Percentiles rank a stretch among this genome's conserved stretches.
Conservation (phyloP, 2,797 vertebrate genomes). For the Enteromius anoplus region DNA sequence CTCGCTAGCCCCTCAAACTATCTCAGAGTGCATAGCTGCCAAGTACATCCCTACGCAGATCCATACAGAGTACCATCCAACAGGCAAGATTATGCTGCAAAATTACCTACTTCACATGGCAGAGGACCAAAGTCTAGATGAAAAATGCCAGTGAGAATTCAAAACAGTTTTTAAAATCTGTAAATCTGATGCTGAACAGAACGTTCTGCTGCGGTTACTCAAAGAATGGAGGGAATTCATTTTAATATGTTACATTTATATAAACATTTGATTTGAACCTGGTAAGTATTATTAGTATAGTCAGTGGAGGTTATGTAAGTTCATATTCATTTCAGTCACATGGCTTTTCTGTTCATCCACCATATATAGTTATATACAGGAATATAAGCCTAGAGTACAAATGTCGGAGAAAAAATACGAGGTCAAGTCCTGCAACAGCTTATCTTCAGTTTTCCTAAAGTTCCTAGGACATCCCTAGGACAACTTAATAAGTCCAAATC, state of each 20-base stretch:
- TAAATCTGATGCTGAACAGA: not conserved
- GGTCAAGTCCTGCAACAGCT: not conserved
- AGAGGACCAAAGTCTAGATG: slow-evolving; percentile 22
- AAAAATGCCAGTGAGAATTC: slow-evolving; percentile 13
- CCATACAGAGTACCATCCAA: slow-evolving; percentile 20
- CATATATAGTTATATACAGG: not conserved
- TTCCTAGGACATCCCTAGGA: slow-evolving; percentile 17
- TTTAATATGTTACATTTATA: not conserved
- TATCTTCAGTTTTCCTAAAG: not conserved
- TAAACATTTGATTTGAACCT: not conserved
- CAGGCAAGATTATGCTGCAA: slow-evolving; percentile 30
- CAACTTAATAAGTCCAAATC: slow-evolving; percentile 37
- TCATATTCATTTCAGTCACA: not conserved
- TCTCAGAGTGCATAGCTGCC: slow-evolving; percentile 6
- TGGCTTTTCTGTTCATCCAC: not conserved
- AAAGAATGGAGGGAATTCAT: not conserved
- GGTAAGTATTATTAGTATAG: not conserved
- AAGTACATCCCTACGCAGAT: slow-evolving; percentile 11
- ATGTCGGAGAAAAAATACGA: not conserved
- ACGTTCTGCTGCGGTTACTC: not conserved
- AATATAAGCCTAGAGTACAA: not conserved
- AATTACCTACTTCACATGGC: slow-evolving; percentile 31
- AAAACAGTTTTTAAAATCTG: not conserved
- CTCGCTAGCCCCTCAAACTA: slow-evolving; percentile 19
- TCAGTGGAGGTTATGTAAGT: not conserved